These are phyloP conservation scores for Serilophus lunatus DNA, from an alignment of 2,113 vertebrate species.

Conservation along the genomic window DNA sequence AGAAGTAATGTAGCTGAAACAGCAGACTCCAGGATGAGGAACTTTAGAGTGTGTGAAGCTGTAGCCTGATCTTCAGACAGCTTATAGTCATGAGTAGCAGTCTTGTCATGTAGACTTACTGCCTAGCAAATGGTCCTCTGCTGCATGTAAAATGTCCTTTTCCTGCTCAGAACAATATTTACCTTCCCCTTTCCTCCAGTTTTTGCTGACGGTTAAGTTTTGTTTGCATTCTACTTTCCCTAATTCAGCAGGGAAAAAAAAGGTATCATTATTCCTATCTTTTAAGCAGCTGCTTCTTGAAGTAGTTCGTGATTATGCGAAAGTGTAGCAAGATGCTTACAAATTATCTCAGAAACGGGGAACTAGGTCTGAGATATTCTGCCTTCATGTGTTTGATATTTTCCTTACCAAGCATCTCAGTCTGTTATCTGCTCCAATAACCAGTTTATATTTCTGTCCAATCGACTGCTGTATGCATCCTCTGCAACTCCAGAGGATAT, in stretches of 20 bases:
- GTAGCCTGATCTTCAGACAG: neutral
- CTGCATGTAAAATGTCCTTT: neutral
- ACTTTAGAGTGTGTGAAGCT: neutral
- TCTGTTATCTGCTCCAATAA: neutral
- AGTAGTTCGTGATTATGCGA: neutral
- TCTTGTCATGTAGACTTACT: neutral
- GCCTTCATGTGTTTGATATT: neutral
- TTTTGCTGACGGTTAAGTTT: neutral
- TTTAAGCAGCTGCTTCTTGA: neutral
- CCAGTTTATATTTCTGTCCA: neutral
- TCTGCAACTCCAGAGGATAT: neutral
- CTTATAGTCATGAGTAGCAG: accelerated
- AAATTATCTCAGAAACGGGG: neutral
- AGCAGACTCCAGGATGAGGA: neutral
- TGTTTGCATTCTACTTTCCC: neutral
- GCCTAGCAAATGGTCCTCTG: neutral
- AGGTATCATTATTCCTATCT: neutral
- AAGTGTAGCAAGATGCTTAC: neutral
- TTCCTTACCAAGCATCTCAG: neutral
- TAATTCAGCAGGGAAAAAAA: neutral
- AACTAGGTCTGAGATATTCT: neutral
- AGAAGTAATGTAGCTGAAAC: neutral
- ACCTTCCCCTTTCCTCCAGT: neutral
- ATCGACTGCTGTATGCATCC: neutral
- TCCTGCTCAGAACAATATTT: neutral